A percentile compares a stretch with the other conserved stretches of the same genome.
phyloP scores from a whole-genome alignment of 2,888 invertebrate genomes.

The Agrotis segetum region DNA sequence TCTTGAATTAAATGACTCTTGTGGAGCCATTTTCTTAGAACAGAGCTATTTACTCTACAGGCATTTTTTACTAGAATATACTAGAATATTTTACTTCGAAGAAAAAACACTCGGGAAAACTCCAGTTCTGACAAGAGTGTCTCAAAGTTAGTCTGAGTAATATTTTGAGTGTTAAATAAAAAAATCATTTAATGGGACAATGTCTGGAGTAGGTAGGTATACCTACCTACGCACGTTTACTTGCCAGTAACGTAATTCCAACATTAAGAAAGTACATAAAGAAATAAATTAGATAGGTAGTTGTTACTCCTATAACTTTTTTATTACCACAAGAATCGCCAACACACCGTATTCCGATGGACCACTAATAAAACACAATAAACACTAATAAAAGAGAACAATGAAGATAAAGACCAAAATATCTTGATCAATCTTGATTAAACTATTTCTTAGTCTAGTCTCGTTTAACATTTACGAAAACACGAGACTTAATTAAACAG shows the following conservation, averaged over 20 bases:
- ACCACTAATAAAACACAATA: background rate
- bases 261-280: background rate
- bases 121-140: slow-evolving; percentile 1
- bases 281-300: background rate
- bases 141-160: slow-evolving; percentile 24
- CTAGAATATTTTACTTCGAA: background rate
- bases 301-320: slow-evolving; percentile 3
- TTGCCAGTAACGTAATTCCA: slow-evolving; percentile 1
- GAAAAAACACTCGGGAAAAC: slow-evolving; percentile 19
- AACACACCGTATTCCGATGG: background rate
- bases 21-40: slow-evolving; percentile 5
- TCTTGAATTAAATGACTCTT: slow-evolving; percentile 18
- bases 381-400: no score
- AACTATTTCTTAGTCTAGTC: background rate
- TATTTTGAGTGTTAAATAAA: background rate
- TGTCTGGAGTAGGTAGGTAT: background rate
- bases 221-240: background rate
- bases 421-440: slow-evolving; percentile 1
- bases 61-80: background rate
- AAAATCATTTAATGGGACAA: background rate
- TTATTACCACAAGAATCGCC: slow-evolving; percentile 3
- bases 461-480: slow-evolving; percentile 19
- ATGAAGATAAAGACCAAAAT: background rate
- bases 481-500: slow-evolving; percentile 22
- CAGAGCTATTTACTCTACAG: slow-evolving; percentile 1